These are phyloP conservation scores for Prostheceraeus crozeri DNA, from an alignment of 2,888 invertebrate species.

Conservation along the genomic window DNA sequence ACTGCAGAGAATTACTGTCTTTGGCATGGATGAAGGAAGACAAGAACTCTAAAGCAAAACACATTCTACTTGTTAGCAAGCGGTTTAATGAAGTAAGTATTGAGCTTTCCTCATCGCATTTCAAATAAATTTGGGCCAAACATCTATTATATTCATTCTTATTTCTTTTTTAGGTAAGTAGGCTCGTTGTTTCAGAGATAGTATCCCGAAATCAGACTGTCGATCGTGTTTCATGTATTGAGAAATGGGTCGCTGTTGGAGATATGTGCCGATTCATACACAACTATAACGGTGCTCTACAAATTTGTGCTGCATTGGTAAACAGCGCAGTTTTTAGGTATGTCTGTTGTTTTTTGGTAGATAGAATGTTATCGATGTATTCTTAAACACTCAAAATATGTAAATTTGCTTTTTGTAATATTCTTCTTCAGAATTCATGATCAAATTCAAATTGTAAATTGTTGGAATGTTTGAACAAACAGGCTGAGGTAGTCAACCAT, in stretches of 20 bases:
- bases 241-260: constrained; percentile 85
- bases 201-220: constrained; percentile 64
- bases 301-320: constrained; percentile 80
- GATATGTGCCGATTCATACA: constrained; percentile 80
- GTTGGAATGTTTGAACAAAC: too few species aligned
- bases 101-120: too few species aligned
- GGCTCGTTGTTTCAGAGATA: constrained; percentile 78
- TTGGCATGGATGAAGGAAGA: constrained; percentile 70
- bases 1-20: constrained; percentile 33
- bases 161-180: constrained; percentile 64
- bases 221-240: constrained; percentile 72
- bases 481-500: too few species aligned
- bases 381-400: too few species aligned
- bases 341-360: too few species aligned
- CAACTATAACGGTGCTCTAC: constrained; percentile 83
- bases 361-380: too few species aligned
- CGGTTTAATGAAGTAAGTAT: constrained; percentile 71
- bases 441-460: too few species aligned
- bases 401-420: too few species aligned
- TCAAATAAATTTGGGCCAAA: too few species aligned
- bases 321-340: constrained; percentile 78
- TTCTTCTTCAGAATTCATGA: too few species aligned
- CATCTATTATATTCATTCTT: too few species aligned
- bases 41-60: constrained; percentile 67
- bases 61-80: constrained; percentile 69